A percentile compares a stretch with the other conserved stretches of the same genome.
Evolutionary conservation across 2,888 invertebrate genomes (phyloP).

Genomic region (Xestobium rufovillosum): DNA sequence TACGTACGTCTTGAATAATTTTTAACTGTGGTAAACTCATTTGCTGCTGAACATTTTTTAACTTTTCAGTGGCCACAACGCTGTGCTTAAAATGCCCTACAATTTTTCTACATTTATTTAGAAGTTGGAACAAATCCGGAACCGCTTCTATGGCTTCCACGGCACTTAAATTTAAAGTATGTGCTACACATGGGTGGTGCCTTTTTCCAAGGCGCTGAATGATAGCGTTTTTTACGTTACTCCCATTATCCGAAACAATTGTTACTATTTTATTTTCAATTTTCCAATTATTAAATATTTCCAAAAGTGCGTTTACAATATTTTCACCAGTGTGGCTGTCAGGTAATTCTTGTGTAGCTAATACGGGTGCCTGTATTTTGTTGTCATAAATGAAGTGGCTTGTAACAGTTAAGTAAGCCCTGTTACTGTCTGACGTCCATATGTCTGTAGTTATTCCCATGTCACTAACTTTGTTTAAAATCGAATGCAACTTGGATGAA

Average conservation of each 20-base stretch:
- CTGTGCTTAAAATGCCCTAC: constrained; percentile 28
- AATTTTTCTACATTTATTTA: constrained; percentile 22
- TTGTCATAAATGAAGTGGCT: constrained; percentile 25
- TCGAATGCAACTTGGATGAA: constrained; percentile 16
- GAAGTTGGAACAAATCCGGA: neutral
- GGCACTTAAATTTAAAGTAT: constrained; percentile 25
- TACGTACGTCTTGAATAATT: constrained; percentile 21
- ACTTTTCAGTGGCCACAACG: constrained; percentile 22
- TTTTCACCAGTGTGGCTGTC: constrained; percentile 20
- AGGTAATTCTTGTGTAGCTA: constrained; percentile 23
- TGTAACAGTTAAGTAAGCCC: constrained; percentile 25
- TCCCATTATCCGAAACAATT: constrained; percentile 28
- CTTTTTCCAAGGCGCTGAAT: constrained; percentile 23
- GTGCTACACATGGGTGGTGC: constrained; percentile 28
- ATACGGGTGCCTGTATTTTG: constrained; percentile 16
- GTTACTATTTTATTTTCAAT: constrained; percentile 27
- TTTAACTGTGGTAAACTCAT: constrained; percentile 22
- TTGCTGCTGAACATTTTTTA: constrained; percentile 23
- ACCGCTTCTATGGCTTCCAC: neutral
- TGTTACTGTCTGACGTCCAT: constrained; percentile 28
- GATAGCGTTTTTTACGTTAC: constrained; percentile 28
- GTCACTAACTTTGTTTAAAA: constrained; percentile 18
- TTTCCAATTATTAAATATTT: constrained; percentile 25
- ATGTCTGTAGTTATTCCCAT: constrained; percentile 28
- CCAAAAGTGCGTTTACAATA: constrained; percentile 17